These are phyloP conservation scores for Lasiurus borealis DNA, from an alignment of 2,113 vertebrate genomes.

Conservation along the genomic window DNA sequence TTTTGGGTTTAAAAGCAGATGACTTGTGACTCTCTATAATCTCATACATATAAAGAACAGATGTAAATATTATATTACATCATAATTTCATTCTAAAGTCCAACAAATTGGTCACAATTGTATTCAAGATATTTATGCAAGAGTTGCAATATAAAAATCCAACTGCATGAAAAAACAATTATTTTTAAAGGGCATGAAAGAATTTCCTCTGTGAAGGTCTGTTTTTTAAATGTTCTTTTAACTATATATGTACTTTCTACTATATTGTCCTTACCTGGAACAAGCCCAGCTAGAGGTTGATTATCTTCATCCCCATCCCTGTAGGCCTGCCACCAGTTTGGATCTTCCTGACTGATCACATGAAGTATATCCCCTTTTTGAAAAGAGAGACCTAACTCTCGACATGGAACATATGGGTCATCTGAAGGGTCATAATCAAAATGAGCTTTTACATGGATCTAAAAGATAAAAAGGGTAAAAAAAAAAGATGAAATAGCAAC, in stretches of 20 bases:
- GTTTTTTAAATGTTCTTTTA: slow-evolving; percentile 27
- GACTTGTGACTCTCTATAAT: neutral
- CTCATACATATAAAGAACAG: slow-evolving; percentile 12
- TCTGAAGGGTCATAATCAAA: slow-evolving; percentile 98
- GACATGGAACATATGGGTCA: slow-evolving; percentile 96
- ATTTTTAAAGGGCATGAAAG: slow-evolving; percentile 9
- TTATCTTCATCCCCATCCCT: slow-evolving; percentile 97
- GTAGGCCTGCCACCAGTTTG: slow-evolving; percentile 99
- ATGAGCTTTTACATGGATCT: slow-evolving; percentile 96
- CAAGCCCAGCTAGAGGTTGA: slow-evolving; percentile 95
- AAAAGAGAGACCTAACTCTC: slow-evolving; percentile 96
- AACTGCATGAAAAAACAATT: slow-evolving; percentile 23
- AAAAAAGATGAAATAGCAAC: slow-evolving; percentile 40
- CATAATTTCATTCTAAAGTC: neutral
- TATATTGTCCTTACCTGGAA: slow-evolving; percentile 90
- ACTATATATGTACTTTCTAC: neutral
- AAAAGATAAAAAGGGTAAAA: slow-evolving; percentile 71
- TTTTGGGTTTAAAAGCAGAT: neutral
- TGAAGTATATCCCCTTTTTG: slow-evolving; percentile 98
- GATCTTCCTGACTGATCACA: slow-evolving; percentile 97
- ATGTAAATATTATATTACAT: neutral
- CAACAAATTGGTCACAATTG: neutral
- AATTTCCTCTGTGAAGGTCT: neutral
- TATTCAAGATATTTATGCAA: neutral
- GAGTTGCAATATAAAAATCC: neutral